Base-by-base conservation (phyloP, 2,888 invertebrate genomes). In the Chrysolina haemoptera region DNA sequence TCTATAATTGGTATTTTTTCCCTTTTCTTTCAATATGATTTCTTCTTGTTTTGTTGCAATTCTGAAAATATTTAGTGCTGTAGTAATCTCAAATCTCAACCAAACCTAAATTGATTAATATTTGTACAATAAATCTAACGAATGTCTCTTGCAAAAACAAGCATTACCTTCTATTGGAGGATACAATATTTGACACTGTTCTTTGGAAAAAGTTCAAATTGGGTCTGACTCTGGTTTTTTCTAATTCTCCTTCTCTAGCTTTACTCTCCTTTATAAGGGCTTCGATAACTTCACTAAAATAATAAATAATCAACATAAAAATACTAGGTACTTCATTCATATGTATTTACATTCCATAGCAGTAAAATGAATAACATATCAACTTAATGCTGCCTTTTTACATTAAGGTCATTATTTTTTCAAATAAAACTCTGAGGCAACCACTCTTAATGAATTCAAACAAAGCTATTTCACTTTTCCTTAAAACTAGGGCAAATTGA, bases 131-230 rank as follows among this genome's bases (percentile, higher is more conserved):
- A 53, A 27, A 27, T 10, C n/a, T n/a, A n/a, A n/a, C n/a, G n/a
- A n/a, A n/a, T n/a, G n/a, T 55, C 22, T 50, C n/a, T 18, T 27
- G 16, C 46, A 46, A 10, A 27, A 20, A 46, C 50, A n/a, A 46
- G 66, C 50, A 55, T 74, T 72, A 80, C 81, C 81, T 71, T 62
- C 76, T 79, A 73, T 82, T 82, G 16, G 77, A 78, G 0, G 81
- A 80, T 6, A 82, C 80, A 53, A 81, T 68, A 75, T 77, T 80
- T 35, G 74, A 74, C 22, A 82, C 79, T 12, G 82, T 82, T 48
- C 82, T 75, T 68, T 82, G 80, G 43, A 82, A 79, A 62, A 82
- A 82, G 62, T 81, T 79, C 22, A 82, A 72, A 70, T 82, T 82
- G 3, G 82, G 82, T 41, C 78, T 80, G 9, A 81, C 46, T 67